Evolutionary conservation across 2,797 vertebrate genomes (phyloP).

Genomic region (Clarias pachynema): DNA sequence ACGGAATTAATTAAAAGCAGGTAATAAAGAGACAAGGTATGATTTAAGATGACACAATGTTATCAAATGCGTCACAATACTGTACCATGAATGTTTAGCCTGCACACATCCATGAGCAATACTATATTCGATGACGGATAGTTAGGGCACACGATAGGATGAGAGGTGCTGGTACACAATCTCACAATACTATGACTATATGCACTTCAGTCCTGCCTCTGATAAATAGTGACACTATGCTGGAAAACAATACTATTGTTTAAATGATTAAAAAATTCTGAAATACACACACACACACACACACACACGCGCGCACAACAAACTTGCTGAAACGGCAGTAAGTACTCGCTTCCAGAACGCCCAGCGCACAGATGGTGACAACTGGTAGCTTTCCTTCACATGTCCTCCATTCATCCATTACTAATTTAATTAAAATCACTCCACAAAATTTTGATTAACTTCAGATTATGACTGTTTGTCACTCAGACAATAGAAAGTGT

Average conservation of each 20-base stretch:
- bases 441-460: constrained; percentile 51
- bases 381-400: constrained; percentile 37
- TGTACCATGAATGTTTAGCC: neutral
- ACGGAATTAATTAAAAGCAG: too few relatives aligned
- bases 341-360: constrained; percentile 24
- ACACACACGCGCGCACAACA: neutral
- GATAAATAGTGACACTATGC: neutral
- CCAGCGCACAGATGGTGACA: constrained; percentile 37
- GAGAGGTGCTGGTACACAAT: neutral
- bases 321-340: constrained; percentile 35
- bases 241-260: constrained; percentile 18
- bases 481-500: constrained; percentile 42
- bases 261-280: constrained; percentile 1
- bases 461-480: constrained; percentile 53
- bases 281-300: neutral
- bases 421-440: constrained; percentile 57
- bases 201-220: too few relatives aligned
- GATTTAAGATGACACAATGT: too few relatives aligned
- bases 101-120: neutral
- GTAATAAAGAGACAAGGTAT: too few relatives aligned
- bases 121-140: neutral
- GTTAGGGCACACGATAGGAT: neutral
- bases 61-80: too few relatives aligned
- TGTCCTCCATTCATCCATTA: constrained; percentile 46
- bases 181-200: neutral